Conservation (phyloP, 2,113 vertebrate species). For the Varanus salvator region DNA sequence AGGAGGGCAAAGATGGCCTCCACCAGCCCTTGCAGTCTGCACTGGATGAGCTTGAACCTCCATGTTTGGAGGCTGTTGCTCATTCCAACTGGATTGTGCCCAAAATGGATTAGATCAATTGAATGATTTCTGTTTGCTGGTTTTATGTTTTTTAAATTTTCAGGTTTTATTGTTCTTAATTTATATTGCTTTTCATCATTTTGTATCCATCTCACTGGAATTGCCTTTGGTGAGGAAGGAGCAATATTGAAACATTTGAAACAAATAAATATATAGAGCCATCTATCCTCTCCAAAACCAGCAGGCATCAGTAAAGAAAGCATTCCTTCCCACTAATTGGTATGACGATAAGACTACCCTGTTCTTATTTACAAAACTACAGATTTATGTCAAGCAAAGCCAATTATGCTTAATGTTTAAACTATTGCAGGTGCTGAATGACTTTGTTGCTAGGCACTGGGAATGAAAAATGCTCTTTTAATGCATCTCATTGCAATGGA, state of each 20-base stretch:
- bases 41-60: no score
- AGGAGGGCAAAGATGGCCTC: no score
- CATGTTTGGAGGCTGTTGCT: no score
- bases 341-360: conserved; percentile 79
- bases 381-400: conserved; percentile 86
- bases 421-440: conserved; percentile 84
- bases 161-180: background rate
- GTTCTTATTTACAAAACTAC: conserved; percentile 85
- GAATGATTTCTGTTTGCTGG: background rate
- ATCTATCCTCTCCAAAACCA: conserved; percentile 54
- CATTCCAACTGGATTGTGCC: no score
- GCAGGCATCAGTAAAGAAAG: conserved; percentile 80
- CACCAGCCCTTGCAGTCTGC: no score
- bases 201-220: background rate
- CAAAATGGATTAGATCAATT: background rate
- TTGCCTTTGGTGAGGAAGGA: background rate
- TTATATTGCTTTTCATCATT: background rate
- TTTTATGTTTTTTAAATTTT: background rate
- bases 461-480: conserved; percentile 78
- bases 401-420: conserved; percentile 87
- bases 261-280: background rate
- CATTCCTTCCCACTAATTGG: conserved; percentile 82
- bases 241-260: background rate
- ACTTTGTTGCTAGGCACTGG: conserved; percentile 82
- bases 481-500: conserved; percentile 74